Conservation (phyloP, 2,797 vertebrate species). For the Neopelma chrysocephalum region DNA sequence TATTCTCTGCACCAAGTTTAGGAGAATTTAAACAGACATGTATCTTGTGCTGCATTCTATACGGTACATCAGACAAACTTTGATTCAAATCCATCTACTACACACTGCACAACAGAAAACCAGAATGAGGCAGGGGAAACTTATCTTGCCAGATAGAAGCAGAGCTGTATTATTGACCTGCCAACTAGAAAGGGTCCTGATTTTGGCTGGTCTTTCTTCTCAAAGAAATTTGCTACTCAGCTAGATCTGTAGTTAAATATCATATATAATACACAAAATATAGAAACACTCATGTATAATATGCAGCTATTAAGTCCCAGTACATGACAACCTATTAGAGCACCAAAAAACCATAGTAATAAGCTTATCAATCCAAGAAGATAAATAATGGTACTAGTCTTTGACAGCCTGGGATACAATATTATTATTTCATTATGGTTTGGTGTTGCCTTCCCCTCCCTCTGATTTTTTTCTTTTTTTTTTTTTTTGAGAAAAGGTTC, state of each 20-base stretch:
- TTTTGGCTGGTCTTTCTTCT: not conserved
- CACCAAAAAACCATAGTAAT: not conserved
- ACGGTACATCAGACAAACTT: accelerated
- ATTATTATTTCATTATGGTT: not conserved
- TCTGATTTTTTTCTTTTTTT: accelerated
- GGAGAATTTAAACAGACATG: not conserved
- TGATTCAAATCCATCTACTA: not conserved
- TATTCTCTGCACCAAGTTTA: not conserved
- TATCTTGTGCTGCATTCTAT: not conserved
- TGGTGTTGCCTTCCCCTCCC: accelerated
- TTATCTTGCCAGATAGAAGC: not conserved
- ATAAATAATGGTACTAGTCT: not conserved
- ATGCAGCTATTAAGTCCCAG: not conserved
- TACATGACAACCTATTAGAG: not conserved
- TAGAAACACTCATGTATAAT: not conserved
- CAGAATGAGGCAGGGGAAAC: not conserved
- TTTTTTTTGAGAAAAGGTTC: not conserved
- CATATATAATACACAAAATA: not conserved
- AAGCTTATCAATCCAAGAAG: not conserved
- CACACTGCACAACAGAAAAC: not conserved
- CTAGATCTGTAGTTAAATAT: not conserved
- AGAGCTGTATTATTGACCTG: not conserved
- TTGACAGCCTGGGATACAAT: not conserved
- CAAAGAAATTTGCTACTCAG: not conserved
- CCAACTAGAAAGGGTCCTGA: not conserved